Evolutionary conservation across 2,113 vertebrate species (phyloP).

Genomic region (Daubentonia madagascariensis): DNA sequence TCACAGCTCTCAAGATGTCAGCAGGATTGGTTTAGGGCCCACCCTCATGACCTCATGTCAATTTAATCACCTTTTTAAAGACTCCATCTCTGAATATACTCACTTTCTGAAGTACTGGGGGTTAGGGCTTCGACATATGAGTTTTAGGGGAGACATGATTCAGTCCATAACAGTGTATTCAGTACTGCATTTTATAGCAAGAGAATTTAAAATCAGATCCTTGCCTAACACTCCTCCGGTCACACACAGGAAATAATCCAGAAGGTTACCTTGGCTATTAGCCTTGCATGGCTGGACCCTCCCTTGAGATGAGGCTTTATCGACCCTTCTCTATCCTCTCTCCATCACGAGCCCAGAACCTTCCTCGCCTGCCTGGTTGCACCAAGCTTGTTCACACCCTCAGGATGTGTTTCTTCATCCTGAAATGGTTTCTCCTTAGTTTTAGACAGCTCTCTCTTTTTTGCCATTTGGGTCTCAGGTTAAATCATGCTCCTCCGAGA

Average conservation of each 20-base stretch:
- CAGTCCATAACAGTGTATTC: not conserved
- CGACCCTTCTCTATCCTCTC: not conserved
- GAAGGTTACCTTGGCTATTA: not conserved
- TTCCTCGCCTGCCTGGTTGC: not conserved
- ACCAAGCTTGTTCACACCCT: accelerated
- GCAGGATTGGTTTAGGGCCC: not conserved
- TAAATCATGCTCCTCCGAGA: not conserved
- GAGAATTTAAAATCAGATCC: not conserved
- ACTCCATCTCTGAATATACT: not conserved
- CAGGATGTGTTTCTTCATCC: not conserved
- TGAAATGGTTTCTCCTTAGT: not conserved
- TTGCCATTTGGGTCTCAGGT: not conserved
- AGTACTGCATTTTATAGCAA: not conserved
- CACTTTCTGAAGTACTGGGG: not conserved
- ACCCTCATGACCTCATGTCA: not conserved
- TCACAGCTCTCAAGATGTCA: not conserved
- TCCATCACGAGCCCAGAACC: accelerated
- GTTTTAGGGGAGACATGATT: not conserved
- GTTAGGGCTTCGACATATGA: not conserved
- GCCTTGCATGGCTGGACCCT: accelerated
- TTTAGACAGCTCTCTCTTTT: not conserved
- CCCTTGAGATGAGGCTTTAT: not conserved
- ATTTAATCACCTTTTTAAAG: not conserved
- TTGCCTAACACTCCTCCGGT: not conserved
- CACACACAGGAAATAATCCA: not conserved